Percentiles rank a stretch among this genome's conserved stretches.
phyloP scores from a whole-genome alignment of 2,888 invertebrate genomes.

The Drosophila koepferae region DNA sequence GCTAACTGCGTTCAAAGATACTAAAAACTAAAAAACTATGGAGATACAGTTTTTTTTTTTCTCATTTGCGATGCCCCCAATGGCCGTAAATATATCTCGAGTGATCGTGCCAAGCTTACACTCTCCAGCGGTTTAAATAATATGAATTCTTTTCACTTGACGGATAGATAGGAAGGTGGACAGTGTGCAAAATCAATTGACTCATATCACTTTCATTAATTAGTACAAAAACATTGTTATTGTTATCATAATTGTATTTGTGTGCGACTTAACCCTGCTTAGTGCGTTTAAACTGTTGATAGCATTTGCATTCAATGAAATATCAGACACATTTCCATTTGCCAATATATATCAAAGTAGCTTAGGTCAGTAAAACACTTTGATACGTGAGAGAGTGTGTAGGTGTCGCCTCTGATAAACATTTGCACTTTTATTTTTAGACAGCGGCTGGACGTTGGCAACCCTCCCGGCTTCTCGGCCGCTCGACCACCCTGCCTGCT shows the following conservation, averaged over 20 bases:
- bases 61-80: too few species aligned
- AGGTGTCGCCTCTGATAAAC: constrained; percentile 33
- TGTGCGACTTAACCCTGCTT: too few species aligned
- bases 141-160: too few species aligned
- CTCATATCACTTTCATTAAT: too few species aligned
- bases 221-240: too few species aligned
- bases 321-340: background rate
- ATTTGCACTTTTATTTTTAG: constrained; percentile 43
- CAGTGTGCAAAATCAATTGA: too few species aligned
- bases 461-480: background rate
- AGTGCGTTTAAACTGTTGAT: background rate
- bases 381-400: background rate
- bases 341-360: constrained; percentile 31
- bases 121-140: too few species aligned
- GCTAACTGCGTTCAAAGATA: background rate
- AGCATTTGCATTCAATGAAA: constrained; percentile 10
- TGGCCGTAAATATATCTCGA: too few species aligned
- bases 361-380: constrained; percentile 64
- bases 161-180: too few species aligned
- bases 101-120: too few species aligned
- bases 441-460: constrained; percentile 7
- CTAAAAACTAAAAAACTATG: too few species aligned
- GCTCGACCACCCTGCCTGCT: background rate
- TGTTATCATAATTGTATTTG: background rate
- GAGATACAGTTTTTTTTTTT: too few species aligned